phyloP scores from a whole-genome alignment of 2,888 invertebrate species.

The Lysandra bellargus region DNA sequence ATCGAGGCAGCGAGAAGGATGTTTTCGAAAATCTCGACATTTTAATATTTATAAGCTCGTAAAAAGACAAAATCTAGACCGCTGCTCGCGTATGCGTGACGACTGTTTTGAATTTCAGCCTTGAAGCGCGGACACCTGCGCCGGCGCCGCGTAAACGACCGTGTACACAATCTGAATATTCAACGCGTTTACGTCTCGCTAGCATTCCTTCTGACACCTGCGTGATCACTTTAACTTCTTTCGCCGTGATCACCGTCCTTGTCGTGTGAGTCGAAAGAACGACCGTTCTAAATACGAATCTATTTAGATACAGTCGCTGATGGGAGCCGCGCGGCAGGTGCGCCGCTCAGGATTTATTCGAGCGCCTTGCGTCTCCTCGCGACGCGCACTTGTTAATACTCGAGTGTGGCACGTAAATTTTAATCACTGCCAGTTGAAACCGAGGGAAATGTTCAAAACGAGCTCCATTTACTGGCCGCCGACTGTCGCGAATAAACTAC shows the following conservation, averaged over 20 bases:
- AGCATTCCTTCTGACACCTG: slow-evolving; percentile 74
- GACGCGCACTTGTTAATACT: slow-evolving; percentile 77
- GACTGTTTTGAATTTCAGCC: slow-evolving; percentile 81
- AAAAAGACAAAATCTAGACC: slow-evolving; percentile 60
- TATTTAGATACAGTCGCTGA: slow-evolving; percentile 38
- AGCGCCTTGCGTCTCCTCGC: slow-evolving; percentile 65
- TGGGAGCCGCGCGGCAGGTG: slow-evolving; percentile 62
- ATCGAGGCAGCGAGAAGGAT: neutral
- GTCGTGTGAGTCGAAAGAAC: slow-evolving; percentile 35
- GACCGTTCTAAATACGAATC: slow-evolving; percentile 40
- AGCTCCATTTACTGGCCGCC: slow-evolving; percentile 73
- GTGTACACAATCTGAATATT: slow-evolving; percentile 79
- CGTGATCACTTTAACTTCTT: slow-evolving; percentile 54
- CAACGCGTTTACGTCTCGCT: slow-evolving; percentile 73
- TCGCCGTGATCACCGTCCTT: slow-evolving; percentile 37
- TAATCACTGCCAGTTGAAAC: slow-evolving; percentile 77
- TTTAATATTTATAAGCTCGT: slow-evolving; percentile 50
- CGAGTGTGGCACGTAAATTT: slow-evolving; percentile 78
- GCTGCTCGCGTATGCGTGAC: slow-evolving; percentile 76
- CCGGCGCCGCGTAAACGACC: slow-evolving; percentile 82
- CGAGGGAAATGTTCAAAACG: slow-evolving; percentile 73
- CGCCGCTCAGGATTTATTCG: slow-evolving; percentile 76
- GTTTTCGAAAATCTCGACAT: slow-evolving; percentile 22
- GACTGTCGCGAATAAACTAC: slow-evolving; percentile 58
- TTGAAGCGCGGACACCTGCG: slow-evolving; percentile 82